A percentile compares a stretch with the other conserved stretches of the same genome.
Conservation (phyloP, 2,888 invertebrate species). For the Sinohyriopsis cumingii region DNA sequence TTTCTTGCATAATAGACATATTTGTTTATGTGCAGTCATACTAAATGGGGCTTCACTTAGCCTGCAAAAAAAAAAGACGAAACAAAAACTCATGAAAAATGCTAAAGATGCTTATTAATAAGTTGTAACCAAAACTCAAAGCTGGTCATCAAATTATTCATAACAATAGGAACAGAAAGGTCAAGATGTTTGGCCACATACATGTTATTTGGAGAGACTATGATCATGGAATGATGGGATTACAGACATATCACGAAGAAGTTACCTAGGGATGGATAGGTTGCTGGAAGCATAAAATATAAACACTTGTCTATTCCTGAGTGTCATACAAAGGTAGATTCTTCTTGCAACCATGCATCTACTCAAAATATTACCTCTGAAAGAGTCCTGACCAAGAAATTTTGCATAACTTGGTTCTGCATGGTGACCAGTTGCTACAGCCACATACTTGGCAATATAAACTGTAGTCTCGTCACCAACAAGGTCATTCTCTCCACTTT, state of each 20-base stretch:
- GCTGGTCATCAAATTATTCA: too few species aligned
- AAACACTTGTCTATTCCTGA: too few species aligned
- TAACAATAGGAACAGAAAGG: too few species aligned
- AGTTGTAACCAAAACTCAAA: too few species aligned
- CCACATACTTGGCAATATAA: constrained; percentile 52
- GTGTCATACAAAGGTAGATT: too few species aligned
- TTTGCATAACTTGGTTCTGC: constrained; percentile 57
- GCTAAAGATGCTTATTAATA: too few species aligned
- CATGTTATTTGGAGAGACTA: background rate
- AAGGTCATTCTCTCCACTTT: constrained; percentile 47
- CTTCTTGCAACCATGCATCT: background rate
- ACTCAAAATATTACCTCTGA: constrained; percentile 53
- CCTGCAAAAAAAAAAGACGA: too few species aligned
- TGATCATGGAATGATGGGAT: background rate
- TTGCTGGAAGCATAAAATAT: background rate
- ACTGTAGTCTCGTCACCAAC: constrained; percentile 22
- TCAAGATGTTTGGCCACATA: too few species aligned
- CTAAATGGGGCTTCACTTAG: too few species aligned
- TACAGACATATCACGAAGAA: background rate
- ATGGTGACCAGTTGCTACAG: constrained; percentile 67
- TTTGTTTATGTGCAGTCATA: too few species aligned
- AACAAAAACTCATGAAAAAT: too few species aligned
- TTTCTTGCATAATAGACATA: too few species aligned
- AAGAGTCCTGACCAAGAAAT: constrained; percentile 64
- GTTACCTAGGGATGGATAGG: background rate